A percentile compares a stretch with the other conserved stretches of the same genome.
Evolutionary conservation across 2,113 vertebrate genomes (phyloP).

Genomic region (Acanthisitta chloris): DNA sequence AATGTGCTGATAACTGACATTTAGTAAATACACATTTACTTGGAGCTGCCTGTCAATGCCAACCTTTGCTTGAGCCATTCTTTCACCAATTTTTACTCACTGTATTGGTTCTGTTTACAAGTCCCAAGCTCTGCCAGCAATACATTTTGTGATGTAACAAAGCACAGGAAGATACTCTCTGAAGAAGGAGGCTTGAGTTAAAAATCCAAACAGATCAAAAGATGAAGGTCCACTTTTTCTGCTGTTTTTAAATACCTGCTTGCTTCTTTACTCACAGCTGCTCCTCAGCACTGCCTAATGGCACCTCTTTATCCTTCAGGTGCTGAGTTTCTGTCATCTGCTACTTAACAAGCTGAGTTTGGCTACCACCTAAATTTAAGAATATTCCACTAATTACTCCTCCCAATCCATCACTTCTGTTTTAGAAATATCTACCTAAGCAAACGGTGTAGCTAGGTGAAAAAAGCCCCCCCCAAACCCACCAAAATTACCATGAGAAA

Average conservation of each 20-base stretch:
- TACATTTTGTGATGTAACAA: background rate
- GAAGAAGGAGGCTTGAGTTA: background rate
- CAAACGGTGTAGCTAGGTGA: background rate
- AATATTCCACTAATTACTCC: background rate
- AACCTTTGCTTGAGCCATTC: background rate
- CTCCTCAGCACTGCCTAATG: background rate
- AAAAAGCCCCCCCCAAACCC: background rate
- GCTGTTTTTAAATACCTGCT: background rate
- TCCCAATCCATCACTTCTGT: background rate
- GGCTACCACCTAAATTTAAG: background rate
- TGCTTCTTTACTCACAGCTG: background rate
- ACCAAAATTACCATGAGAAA: background rate
- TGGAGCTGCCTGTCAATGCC: background rate
- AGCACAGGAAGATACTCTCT: background rate
- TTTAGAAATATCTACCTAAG: background rate
- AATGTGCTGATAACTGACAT: background rate
- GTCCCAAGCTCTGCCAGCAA: background rate
- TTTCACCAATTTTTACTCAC: background rate
- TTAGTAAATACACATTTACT: background rate
- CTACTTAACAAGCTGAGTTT: background rate
- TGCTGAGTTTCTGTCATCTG: background rate
- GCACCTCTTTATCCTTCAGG: background rate
- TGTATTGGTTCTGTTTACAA: background rate
- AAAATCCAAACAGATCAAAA: accelerated
- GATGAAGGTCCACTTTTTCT: background rate